Evolutionary conservation across 2,888 invertebrate genomes (phyloP).

Genomic region (Drosophila anomelani): DNA sequence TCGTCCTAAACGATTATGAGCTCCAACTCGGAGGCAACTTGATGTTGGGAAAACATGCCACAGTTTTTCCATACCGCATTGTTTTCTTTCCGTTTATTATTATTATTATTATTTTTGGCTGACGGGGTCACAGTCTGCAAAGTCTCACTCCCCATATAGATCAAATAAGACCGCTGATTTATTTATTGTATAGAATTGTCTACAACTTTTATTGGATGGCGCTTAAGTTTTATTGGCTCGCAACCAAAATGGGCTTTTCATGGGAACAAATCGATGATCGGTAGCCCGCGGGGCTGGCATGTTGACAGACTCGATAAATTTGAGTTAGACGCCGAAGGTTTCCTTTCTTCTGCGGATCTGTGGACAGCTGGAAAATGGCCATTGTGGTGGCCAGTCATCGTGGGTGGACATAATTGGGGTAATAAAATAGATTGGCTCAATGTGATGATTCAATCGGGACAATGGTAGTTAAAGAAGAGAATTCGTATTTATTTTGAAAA

Average conservation of each 20-base stretch:
- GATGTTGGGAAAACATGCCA: constrained; percentile 68
- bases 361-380: constrained; percentile 17
- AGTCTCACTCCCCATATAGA: constrained; percentile 46
- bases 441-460: constrained; percentile 25
- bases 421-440: constrained; percentile 15
- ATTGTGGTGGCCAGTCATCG: neutral
- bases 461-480: neutral
- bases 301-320: constrained; percentile 58
- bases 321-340: constrained; percentile 16
- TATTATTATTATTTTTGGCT: constrained; percentile 22
- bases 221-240: constrained; percentile 68
- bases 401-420: constrained; percentile 37
- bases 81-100: constrained; percentile 17
- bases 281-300: constrained; percentile 32
- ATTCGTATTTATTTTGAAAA: neutral
- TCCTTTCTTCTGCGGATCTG: constrained; percentile 18
- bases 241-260: constrained; percentile 60
- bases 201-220: constrained; percentile 57
- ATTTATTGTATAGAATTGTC: constrained; percentile 48
- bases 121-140: constrained; percentile 32
- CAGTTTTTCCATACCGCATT: constrained; percentile 52
- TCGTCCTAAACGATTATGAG: constrained; percentile 72
- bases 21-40: constrained; percentile 46
- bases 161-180: constrained; percentile 77
- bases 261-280: constrained; percentile 58